These are phyloP conservation scores for Bombylius major DNA, from an alignment of 2,888 invertebrate genomes.

Conservation along the genomic window DNA sequence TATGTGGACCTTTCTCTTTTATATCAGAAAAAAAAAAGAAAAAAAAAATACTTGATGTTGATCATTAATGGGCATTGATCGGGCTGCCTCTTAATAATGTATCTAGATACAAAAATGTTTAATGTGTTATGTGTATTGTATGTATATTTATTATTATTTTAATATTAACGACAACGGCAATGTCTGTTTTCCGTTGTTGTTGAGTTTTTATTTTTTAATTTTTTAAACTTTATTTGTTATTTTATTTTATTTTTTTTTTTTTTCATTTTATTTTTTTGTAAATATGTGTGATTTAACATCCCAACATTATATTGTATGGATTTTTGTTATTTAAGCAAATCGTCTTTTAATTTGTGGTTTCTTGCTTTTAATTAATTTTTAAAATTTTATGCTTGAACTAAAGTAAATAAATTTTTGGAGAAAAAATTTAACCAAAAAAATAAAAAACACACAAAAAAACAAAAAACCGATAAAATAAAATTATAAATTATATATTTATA, in stretches of 20 bases:
- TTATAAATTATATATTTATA: no score
- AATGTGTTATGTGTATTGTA: no score
- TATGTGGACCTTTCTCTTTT: neutral
- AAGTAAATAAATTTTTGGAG: neutral
- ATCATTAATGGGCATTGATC: neutral
- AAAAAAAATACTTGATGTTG: neutral
- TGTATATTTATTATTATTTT: no score
- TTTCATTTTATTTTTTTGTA: neutral
- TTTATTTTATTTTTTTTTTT: no score
- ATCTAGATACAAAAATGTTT: no score
- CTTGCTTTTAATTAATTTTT: constrained; percentile 8
- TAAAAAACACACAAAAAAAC: neutral
- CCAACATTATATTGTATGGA: neutral
- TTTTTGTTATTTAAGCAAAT: neutral
- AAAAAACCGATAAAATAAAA: no score
- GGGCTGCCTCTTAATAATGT: no score
- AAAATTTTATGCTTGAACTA: neutral
- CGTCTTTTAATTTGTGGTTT: constrained; percentile 4
- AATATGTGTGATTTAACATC: neutral
- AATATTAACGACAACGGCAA: no score
- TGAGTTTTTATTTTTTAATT: no score
- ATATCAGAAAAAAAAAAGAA: neutral
- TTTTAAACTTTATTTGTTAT: no score
- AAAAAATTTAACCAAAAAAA: neutral
- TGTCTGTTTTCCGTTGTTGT: no score